These are phyloP conservation scores for Amblyjoppa fuscipennis DNA, from an alignment of 2,888 invertebrate species.

Conservation along the genomic window DNA sequence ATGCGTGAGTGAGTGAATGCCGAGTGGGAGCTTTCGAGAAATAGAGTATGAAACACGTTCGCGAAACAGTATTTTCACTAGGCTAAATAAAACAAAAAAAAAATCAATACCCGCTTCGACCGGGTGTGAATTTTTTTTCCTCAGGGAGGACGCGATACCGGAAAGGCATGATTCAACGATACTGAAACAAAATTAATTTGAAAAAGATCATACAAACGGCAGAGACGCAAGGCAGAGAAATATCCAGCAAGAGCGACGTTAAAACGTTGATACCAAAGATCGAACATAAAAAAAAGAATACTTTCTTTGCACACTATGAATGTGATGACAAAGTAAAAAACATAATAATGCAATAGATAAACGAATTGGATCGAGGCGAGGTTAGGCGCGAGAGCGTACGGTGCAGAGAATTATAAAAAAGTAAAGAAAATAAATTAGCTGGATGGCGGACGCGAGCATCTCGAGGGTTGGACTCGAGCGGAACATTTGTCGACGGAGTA, in stretches of 20 bases:
- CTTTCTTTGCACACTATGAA: no score
- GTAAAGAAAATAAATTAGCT: neutral
- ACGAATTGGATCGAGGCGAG: constrained; percentile 43
- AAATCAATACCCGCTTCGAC: neutral
- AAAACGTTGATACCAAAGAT: constrained; percentile 61
- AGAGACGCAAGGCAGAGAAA: neutral
- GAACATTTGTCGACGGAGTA: neutral
- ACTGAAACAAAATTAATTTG: neutral
- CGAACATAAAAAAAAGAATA: constrained; percentile 13
- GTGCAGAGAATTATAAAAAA: constrained; percentile 50
- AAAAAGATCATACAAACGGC: no score
- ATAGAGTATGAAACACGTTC: constrained; percentile 14
- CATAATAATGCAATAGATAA: constrained; percentile 9
- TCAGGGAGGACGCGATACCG: neutral
- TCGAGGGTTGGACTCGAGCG: neutral
- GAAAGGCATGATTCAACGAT: neutral
- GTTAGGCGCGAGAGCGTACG: constrained; percentile 30
- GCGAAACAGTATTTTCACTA: constrained; percentile 62
- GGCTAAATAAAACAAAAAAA: constrained; percentile 37
- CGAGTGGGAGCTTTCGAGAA: constrained; percentile 18
- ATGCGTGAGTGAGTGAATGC: constrained; percentile 39
- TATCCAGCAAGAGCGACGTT: constrained; percentile 7
- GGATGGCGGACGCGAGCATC: constrained; percentile 10
- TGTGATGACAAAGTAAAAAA: neutral
- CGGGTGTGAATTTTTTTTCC: neutral